Evolutionary conservation across 2,113 vertebrate species (phyloP), one percentile per base, ranked within the genome.

Genomic region (Scalopus aquaticus): DNA sequence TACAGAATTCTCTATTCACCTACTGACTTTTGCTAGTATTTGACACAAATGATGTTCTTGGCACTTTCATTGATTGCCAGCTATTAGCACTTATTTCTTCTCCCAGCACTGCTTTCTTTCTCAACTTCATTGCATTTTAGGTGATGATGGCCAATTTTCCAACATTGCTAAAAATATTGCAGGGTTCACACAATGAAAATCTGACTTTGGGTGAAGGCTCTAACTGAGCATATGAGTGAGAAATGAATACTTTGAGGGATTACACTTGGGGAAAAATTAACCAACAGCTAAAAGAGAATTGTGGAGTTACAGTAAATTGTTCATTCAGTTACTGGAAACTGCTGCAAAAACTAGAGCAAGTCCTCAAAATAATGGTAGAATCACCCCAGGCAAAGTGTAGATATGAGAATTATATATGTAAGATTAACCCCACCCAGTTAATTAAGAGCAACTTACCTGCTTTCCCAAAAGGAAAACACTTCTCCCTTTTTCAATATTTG

Each of bases 61-160:
- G 56, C 16, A 5, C 5, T 86, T 67, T 65, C n/a, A 30, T 70
- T 22, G 54, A 88, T 44, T 91, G 69, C 44, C 49, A 79, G n/a
- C 4, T 35, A 56, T 28, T 28, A 76, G 35, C 64, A 73, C 3
- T 88, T 77, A 74, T 9, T 84, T 88, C 12, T 42, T 37, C 32
- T 64, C 17, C 56, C 49, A 35, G 37, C 49, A 77, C 30, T 78
- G n/a, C 81, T 70, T 54, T 77, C 10, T 73, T 93, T 77, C n/a
- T 92, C 51, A 78, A 80, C 49, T 90, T 88, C 24, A n/a, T 81
- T 94, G 44, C 54, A 85, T 80, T 67, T 77, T 73, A 90, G 26
- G 22, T 79, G 60, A 30, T 30, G 15, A 74, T 30, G 39, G 39
- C 64, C 90, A 70, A 76, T 90, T 93, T 95, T 78, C 39, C 46